Evolutionary conservation across 1,140 invertebrate species (phyloP).

Genomic region (Lepidurus couesii): DNA sequence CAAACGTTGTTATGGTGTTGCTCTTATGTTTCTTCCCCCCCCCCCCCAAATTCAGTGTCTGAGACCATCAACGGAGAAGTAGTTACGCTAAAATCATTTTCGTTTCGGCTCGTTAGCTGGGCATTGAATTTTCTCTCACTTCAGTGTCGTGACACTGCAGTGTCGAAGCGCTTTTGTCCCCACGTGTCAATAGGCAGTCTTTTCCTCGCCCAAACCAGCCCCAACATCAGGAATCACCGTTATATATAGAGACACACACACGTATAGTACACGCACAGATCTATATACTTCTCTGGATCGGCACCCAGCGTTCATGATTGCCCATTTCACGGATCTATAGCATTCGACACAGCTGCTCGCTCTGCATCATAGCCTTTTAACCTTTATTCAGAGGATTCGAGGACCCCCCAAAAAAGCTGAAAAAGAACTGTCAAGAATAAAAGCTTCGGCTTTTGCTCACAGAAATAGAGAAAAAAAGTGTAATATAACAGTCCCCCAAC

Average conservation of each 20-base stretch:
- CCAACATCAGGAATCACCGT: neutral
- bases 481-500: neutral
- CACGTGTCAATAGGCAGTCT: constrained; percentile 10
- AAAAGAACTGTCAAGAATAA: neutral
- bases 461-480: neutral
- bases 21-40: neutral
- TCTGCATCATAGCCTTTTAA: constrained; percentile 19
- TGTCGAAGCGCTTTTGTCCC: neutral
- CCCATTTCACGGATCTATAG: constrained; percentile 18
- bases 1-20: neutral
- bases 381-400: constrained; percentile 13
- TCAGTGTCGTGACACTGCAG: neutral
- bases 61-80: neutral
- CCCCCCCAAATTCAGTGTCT: neutral
- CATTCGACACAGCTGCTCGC: constrained; percentile 17
- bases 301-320: constrained; percentile 20
- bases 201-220: neutral
- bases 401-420: neutral
- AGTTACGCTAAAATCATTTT: neutral
- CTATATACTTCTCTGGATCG: neutral
- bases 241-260: neutral
- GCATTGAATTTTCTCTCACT: neutral
- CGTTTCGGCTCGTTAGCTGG: neutral
- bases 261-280: neutral
- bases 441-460: neutral